Percentiles rank a stretch among this genome's conserved stretches.
phyloP scores from a whole-genome alignment of 2,797 vertebrate genomes.

The Calcarius lapponicus region DNA sequence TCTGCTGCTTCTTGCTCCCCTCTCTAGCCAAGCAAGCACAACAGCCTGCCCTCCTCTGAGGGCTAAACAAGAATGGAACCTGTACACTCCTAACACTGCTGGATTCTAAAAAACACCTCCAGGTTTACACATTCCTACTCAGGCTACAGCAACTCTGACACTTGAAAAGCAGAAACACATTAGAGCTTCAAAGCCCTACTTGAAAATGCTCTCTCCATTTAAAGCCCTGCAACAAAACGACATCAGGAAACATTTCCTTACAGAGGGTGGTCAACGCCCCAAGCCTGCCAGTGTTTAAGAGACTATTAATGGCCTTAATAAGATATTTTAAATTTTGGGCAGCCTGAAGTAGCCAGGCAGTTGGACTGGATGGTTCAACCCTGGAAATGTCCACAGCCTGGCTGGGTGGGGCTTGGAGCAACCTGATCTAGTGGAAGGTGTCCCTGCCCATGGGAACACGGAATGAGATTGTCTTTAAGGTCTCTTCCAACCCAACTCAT shows the following conservation, averaged over 20 bases:
- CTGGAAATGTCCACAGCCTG: no score
- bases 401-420: neutral
- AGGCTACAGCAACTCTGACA: neutral
- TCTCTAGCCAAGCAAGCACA: neutral
- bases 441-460: neutral
- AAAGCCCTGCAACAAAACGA: neutral
- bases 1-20: neutral
- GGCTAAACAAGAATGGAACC: neutral
- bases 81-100: neutral
- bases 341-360: neutral
- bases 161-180: neutral
- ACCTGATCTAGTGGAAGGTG: neutral
- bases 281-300: neutral
- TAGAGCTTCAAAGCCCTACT: neutral
- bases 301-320: neutral
- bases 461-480: neutral
- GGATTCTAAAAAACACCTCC: neutral
- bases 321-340: neutral
- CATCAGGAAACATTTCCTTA: neutral
- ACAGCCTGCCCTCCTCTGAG: neutral
- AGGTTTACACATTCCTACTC: neutral
- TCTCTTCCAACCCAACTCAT: neutral
- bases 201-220: neutral
- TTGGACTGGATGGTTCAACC: neutral
- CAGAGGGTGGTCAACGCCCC: accelerated